Base-by-base conservation (phyloP, 2,113 vertebrate genomes). In the Pseudorectes ferrugineus region DNA sequence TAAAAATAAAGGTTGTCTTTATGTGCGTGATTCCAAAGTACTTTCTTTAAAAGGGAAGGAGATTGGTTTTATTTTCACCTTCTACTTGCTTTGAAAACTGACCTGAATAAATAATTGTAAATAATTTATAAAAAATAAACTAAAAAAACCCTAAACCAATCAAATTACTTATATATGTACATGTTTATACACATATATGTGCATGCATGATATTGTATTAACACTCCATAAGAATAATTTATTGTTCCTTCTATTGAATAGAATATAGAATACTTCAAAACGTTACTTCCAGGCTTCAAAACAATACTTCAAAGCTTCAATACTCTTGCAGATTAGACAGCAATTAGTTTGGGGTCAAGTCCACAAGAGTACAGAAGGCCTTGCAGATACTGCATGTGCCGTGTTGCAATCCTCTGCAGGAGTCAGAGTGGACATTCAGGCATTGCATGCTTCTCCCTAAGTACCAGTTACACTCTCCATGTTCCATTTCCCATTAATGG, bases 351-450 rank as follows among this genome's bases (percentile, higher is more conserved):
- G 33, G 40, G 8, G 49, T 48, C n/a, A 36, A 66, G 17, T 19
- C 16, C 10, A 10, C 0, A 13, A 20, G 43, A 42, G 7, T 5
- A 24, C 16, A 35, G 81, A 33, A 71, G n/a, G 16, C 6, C 3
- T 24, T 21, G 25, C 23, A 45, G 40, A 10, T 52, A 23, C 48
- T 51, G 18, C 54, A 26, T 0, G 35, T 11, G 21, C 12, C 0
- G 0, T 7, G 10, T 12, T 1, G 2, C 24, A 43, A 12, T 28
- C 11, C 45, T n/a, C n/a, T 2, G 3, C 33, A 26, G 52, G 19
- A 28, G 26, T 15, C 20, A 5, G 16, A 59, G 66, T 0, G 0
- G 38, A 23, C 2, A 5, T 70, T 63, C 3, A 11, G n/a, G 23
- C 14, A 2, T 2, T 21, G 13, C 19, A 2, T 3, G 8, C 8